These are phyloP conservation scores for Eutrigla gurnardus DNA, from an alignment of 2,797 vertebrate species.

Conservation along the genomic window DNA sequence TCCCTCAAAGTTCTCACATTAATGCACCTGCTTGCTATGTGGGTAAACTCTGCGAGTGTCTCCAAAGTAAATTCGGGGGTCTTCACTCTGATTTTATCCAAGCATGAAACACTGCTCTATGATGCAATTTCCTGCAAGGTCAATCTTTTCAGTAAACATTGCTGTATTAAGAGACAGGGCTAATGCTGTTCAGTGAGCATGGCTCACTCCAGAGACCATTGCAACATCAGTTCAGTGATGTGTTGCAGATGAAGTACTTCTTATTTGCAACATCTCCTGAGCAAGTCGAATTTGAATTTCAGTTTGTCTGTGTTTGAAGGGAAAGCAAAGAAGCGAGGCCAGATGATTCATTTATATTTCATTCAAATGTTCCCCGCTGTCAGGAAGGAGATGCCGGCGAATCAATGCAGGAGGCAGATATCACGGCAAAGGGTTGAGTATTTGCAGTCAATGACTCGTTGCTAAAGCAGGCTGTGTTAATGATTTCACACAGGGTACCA, in stretches of 20 bases:
- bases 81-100: neutral
- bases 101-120: constrained; percentile 5
- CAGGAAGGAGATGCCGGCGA: neutral
- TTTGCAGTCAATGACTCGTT: constrained; percentile 15
- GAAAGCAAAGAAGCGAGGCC: neutral
- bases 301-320: constrained; percentile 4
- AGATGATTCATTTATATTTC: constrained; percentile 27
- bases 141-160: constrained; percentile 6
- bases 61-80: neutral
- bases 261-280: neutral
- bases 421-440: constrained; percentile 5
- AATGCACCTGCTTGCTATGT: neutral
- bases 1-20: neutral
- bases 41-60: neutral
- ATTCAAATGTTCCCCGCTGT: constrained; percentile 35
- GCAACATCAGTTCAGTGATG: neutral
- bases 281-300: constrained; percentile 4
- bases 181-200: neutral
- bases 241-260: constrained; percentile 8
- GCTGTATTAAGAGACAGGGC: neutral
- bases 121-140: neutral
- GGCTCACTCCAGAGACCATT: neutral
- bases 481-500: constrained; percentile 9
- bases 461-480: constrained; percentile 4
- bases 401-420: neutral